Base-by-base conservation (phyloP, 2,888 invertebrate species). In the Andrena praecox region DNA sequence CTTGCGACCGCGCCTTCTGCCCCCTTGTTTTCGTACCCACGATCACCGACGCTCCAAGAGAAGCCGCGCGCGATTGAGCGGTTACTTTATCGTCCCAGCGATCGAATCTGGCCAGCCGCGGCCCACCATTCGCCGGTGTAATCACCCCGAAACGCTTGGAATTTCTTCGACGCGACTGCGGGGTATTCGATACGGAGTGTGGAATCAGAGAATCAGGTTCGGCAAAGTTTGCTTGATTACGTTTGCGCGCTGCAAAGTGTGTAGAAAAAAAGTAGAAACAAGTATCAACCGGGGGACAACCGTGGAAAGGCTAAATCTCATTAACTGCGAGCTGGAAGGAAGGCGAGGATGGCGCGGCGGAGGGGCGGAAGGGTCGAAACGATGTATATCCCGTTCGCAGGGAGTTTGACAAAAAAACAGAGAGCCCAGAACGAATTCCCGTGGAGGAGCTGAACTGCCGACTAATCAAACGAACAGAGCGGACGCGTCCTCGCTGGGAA, bases 391-490 rank as follows among this genome's bases (percentile, higher is more conserved):
- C n/a, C 20, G 54, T 60, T 77, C 54, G 48, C 42, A 16, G 67
- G 35, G 69, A 71, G 70, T 74, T 74, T 33, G 66, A 54, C 50
- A 31, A 67, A 79, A 79, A 72, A 73, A 59, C 10, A 16, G 8
- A 62, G 31, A 33, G 24, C 29, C 59, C 50, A 48, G n/a, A 29
- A 20, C 70, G 59, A 71, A 79, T 67, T 66, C 24, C 60, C 50
- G 59, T 29, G 24, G 56, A 27, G 31, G 48, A 67, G 63, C 33
- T 3, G 50, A 27, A 20, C 48, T 29, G 27, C 0, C 64, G 77
- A 72, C 83, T 80, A 83, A 85, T 85, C 80, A 80, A 80, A 83
- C 80, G 80, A 70, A 74, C 71, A 66, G 63, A 20, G 42, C 12
- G 48, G 20, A 69, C 64, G 35, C 8, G 10, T n/a, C 27, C 12